phyloP scores from a whole-genome alignment of 2,797 vertebrate genomes.

The Sternotherus odoratus region DNA sequence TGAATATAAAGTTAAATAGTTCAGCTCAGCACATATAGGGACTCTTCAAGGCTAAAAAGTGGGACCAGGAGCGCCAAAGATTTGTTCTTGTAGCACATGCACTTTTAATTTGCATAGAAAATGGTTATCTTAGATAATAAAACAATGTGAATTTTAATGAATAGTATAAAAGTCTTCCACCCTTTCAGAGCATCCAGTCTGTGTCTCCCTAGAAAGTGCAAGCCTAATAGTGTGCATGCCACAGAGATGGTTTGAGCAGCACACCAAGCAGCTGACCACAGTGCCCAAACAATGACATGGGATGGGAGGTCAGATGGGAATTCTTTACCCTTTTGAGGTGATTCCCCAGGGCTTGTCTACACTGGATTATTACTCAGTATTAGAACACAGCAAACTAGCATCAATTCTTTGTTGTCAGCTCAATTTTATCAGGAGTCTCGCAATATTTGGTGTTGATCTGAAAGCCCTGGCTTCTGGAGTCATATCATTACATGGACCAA shows the following conservation, averaged over 20 bases:
- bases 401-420: constrained; percentile 21
- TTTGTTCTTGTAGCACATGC: neutral
- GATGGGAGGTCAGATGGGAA: neutral
- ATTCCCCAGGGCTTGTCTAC: constrained; percentile 55
- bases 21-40: neutral
- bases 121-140: no score
- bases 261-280: neutral
- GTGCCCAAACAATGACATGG: neutral
- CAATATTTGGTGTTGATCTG: accelerated
- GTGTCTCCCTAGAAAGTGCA: constrained; percentile 18
- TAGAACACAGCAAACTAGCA: constrained; percentile 37
- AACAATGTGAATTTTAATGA: neutral
- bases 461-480: neutral
- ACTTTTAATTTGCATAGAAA: neutral
- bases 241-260: neutral
- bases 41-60: neutral
- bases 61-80: constrained; percentile 18
- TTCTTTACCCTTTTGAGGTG: constrained; percentile 56
- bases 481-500: accelerated
- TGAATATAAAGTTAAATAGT: constrained; percentile 32
- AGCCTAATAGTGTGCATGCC: constrained; percentile 26
- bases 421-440: neutral
- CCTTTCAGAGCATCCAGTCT: accelerated
- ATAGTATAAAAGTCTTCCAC: neutral
- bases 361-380: constrained; percentile 68